These are phyloP conservation scores for Eubasilissa regina DNA, from an alignment of 1,140 invertebrate species.

Conservation along the genomic window DNA sequence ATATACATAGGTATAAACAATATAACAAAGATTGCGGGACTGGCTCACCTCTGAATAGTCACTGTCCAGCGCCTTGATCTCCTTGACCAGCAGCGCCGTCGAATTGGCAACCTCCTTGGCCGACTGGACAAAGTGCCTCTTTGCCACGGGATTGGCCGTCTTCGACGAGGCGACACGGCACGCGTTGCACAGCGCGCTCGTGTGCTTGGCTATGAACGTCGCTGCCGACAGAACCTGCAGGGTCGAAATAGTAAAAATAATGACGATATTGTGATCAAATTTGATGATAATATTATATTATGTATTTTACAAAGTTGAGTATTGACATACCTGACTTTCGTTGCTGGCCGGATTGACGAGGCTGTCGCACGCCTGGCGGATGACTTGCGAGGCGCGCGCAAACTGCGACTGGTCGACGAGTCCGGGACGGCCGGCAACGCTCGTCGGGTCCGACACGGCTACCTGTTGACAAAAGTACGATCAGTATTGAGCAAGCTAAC, in stretches of 20 bases:
- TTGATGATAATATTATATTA: no score
- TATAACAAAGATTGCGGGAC: background rate
- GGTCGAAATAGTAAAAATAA: slow-evolving; percentile 33
- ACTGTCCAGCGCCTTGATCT: slow-evolving; percentile 93
- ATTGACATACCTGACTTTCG: slow-evolving; percentile 79
- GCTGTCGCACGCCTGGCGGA: slow-evolving; percentile 89
- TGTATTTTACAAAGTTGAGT: no score
- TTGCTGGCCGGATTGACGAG: slow-evolving; percentile 83
- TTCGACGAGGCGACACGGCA: slow-evolving; percentile 94
- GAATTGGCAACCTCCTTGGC: slow-evolving; percentile 98
- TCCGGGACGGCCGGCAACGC: slow-evolving; percentile 91
- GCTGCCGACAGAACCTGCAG: slow-evolving; percentile 89
- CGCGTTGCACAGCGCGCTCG: slow-evolving; percentile 94
- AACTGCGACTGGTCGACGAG: slow-evolving; percentile 94
- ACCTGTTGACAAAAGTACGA: slow-evolving; percentile 68
- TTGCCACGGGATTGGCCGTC: slow-evolving; percentile 93
- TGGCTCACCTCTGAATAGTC: slow-evolving; percentile 80
- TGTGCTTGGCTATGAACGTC: slow-evolving; percentile 96
- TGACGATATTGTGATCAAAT: no score
- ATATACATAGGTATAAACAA: slow-evolving; percentile 24
- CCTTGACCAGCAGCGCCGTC: slow-evolving; percentile 94
- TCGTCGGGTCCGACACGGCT: slow-evolving; percentile 92
- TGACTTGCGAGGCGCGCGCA: slow-evolving; percentile 89
- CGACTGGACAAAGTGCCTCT: slow-evolving; percentile 97
- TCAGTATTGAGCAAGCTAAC: no score